Percentiles rank a stretch among this genome's conserved stretches.
Evolutionary conservation across 2,888 invertebrate species (phyloP).

Genomic region (Platycheirus rosarum): DNA sequence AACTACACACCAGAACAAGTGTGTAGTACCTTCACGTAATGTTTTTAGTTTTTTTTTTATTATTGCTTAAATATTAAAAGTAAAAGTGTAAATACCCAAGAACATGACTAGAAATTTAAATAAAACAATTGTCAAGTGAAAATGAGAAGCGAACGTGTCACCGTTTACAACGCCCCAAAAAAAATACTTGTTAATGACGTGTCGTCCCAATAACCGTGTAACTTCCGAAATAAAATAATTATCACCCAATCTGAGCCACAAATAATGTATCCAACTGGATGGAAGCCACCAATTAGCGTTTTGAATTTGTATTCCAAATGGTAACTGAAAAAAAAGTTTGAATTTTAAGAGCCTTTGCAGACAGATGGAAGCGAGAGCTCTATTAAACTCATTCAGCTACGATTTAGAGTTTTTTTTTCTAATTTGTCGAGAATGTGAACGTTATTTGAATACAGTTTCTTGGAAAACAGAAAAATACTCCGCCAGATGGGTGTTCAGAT

Average conservation of each 20-base stretch:
- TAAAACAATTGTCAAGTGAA: slow-evolving; percentile 51
- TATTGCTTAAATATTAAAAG: slow-evolving; percentile 65
- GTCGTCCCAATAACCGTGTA: slow-evolving; percentile 25
- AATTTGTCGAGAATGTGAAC: slow-evolving; percentile 66
- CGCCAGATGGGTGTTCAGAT: slow-evolving; percentile 53
- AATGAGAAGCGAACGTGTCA: slow-evolving; percentile 61
- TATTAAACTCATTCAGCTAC: slow-evolving; percentile 68
- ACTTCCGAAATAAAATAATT: slow-evolving; percentile 58
- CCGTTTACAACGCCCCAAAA: slow-evolving; percentile 44
- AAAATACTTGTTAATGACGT: slow-evolving; percentile 30
- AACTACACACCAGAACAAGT: slow-evolving; percentile 32
- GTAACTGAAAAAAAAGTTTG: slow-evolving; percentile 35
- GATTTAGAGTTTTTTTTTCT: slow-evolving; percentile 70
- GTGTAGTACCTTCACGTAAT: slow-evolving; percentile 9
- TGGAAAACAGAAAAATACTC: slow-evolving; percentile 28
- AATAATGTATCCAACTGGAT: slow-evolving; percentile 11
- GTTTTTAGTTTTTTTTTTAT: slow-evolving; percentile 9
- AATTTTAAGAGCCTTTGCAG: slow-evolving; percentile 57
- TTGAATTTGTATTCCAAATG: slow-evolving; percentile 57
- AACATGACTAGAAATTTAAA: slow-evolving; percentile 68
- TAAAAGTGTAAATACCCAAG: slow-evolving; percentile 69
- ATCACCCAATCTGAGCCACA: slow-evolving; percentile 26
- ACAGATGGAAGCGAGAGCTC: slow-evolving; percentile 62
- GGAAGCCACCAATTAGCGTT: slow-evolving; percentile 43
- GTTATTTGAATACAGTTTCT: slow-evolving; percentile 62